A percentile compares a stretch with the other conserved stretches of the same genome.
These are phyloP conservation scores for Tenebrio molitor DNA, from an alignment of 1,140 invertebrate genomes.

Conservation along the genomic window DNA sequence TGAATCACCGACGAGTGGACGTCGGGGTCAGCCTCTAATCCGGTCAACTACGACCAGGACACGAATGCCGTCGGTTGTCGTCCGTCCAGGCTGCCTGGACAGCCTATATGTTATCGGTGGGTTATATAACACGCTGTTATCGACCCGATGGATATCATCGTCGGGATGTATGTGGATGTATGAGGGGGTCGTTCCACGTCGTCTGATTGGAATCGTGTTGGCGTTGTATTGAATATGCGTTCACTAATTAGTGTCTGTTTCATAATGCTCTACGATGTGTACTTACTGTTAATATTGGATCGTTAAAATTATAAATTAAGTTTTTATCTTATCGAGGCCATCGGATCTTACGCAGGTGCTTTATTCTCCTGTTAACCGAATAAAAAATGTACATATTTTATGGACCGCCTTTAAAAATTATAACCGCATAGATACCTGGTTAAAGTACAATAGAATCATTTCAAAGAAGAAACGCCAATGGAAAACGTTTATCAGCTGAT, in stretches of 20 bases:
- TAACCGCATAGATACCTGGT: no score
- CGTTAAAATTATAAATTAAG: constrained; percentile 41
- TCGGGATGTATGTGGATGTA: constrained; percentile 14
- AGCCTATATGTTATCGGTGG: constrained; percentile 35
- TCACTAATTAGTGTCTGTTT: constrained; percentile 40
- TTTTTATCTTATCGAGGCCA: constrained; percentile 27
- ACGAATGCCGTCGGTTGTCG: constrained; percentile 20
- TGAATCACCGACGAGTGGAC: constrained; percentile 39
- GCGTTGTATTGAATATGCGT: constrained; percentile 32
- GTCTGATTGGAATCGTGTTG: constrained; percentile 38
- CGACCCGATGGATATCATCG: constrained; percentile 34
- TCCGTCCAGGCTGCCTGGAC: constrained; percentile 7
- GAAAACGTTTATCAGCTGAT: no score
- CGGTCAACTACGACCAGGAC: constrained; percentile 27
- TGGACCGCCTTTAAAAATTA: no score
- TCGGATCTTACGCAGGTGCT: constrained; percentile 18
- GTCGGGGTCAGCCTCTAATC: constrained; percentile 35
- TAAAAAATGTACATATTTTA: constrained; percentile 22
- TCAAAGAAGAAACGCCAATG: no score
- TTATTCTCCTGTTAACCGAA: constrained; percentile 23
- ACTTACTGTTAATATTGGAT: constrained; percentile 39
- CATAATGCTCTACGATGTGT: constrained; percentile 38
- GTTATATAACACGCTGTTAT: constrained; percentile 34
- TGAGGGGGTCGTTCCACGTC: constrained; percentile 32
- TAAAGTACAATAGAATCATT: no score